Evolutionary conservation across 2,888 invertebrate species (phyloP), one percentile per base, ranked within the genome.

Genomic region (Aleiodes alternator): DNA sequence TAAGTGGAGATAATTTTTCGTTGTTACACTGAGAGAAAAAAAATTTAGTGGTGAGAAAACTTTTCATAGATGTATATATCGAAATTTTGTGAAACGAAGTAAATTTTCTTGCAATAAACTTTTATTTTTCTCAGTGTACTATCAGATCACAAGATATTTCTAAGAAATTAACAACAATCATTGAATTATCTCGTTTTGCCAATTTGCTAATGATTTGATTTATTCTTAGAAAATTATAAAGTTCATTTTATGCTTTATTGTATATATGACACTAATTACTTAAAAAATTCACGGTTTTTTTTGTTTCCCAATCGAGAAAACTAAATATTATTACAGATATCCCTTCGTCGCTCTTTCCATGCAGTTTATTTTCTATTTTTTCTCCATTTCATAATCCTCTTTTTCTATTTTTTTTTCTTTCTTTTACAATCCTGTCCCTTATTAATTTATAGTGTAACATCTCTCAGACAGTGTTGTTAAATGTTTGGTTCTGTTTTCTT

Each of bases 301-400:
- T 11, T 34, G 34, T 4, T 43, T 16, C 43, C 3, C 38, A 43
- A 12, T 38, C 6, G 14, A 61, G 8, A 38, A 64, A 29, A 38
- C 4, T 34, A n/a, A 38, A 31, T 59, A 31, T 31, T 31, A 6
- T 29, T 31, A 12, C 23, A 59, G 59, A 16, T 43, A 11, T 48
- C 64, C 43, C 64, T 64, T 64, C 48, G 64, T 64, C 64, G 64
- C 64, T 64, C 64, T 64, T 64, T 64, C 64, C 29, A 34, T 16
- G 11, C 16, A 43, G 23, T 14, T 64, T 23, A 48, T 11, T 23
- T 43, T 7, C 23, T 16, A 16, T 64, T 64, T 64, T 43, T 12
- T 2, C 8, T 43, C 11, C 34, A 38, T 61, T 61, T 14, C n/a
- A 16, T 55, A 16, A n/a, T 55, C n/a, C 16, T 55, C 7, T 55